These are phyloP conservation scores for Harpegnathos saltator DNA, from an alignment of 1,140 invertebrate species.

Conservation along the genomic window DNA sequence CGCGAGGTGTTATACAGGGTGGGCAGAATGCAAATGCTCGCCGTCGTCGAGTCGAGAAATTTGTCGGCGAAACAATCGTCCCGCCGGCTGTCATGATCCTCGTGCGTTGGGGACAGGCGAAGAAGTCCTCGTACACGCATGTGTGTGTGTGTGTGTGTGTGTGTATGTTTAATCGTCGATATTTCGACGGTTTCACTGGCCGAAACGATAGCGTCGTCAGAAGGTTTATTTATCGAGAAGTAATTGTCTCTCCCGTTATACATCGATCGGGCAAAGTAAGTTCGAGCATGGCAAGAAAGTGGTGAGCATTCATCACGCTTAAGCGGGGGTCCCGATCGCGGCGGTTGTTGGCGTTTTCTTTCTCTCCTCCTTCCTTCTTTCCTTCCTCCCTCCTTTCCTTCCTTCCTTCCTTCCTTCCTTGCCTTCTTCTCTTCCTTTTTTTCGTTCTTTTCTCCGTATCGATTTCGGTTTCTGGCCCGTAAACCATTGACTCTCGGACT, in stretches of 20 bases:
- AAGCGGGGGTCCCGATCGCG: slow-evolving; percentile 22
- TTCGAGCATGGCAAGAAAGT: slow-evolving; percentile 16
- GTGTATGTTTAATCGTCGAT: too few species aligned
- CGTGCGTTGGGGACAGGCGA: background rate
- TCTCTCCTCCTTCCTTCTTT: too few species aligned
- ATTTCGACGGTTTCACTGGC: too few species aligned
- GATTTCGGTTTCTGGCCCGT: slow-evolving; percentile 36
- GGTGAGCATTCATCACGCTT: slow-evolving; percentile 39
- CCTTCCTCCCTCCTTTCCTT: too few species aligned
- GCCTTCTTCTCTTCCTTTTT: too few species aligned
- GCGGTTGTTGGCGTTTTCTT: background rate
- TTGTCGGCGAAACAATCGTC: background rate
- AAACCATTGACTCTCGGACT: slow-evolving; percentile 40
- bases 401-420: too few species aligned
- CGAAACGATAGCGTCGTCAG: background rate
- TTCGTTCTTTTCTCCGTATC: slow-evolving; percentile 18
- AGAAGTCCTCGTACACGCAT: background rate
- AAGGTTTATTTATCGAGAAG: background rate
- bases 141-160: too few species aligned
- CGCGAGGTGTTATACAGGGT: slow-evolving; percentile 65
- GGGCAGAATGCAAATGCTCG: slow-evolving; percentile 3
- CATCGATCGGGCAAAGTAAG: background rate
- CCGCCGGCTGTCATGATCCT: background rate
- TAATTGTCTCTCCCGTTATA: slow-evolving; percentile 37
- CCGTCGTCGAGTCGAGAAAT: background rate